Evolutionary conservation across 2,113 vertebrate species (phyloP), one percentile per base, ranked within the genome.

Genomic region (Pseudolaguvia tuberculata): DNA sequence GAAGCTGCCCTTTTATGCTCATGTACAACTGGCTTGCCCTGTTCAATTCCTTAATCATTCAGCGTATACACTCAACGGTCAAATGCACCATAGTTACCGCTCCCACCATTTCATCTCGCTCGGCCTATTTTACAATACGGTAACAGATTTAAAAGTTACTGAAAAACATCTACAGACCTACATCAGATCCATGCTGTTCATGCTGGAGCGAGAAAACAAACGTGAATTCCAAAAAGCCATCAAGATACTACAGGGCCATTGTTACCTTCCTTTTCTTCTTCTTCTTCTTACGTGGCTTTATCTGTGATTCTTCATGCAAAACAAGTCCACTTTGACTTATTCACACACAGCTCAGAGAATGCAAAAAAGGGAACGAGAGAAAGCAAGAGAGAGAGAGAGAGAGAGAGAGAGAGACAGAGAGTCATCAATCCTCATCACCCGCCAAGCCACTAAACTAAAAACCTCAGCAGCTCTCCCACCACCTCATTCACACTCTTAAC

Each of bases 1-100:
- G 20, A 45, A 74, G 48, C 61, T 73, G 52, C 76, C 75, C 76
- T 78, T 68, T 75, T 67, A 55, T 67, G 62, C 73, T 67, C 52
- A 47, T 27, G 35, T 62, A 75, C 61, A 45, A 45, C 23, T 39
- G 7, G 59, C 48, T 21, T 27, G 59, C 72, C 45, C 27, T 62
- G n/a, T 57, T 27, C 72, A 25, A 66, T 35, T 29, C 56, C 47
- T 70, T 56, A 42, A 52, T 62, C 45, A 53, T 15, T 14, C 39
- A 42, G 3, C 6, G 18, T 52, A 52, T 48, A 29, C 20, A 39
- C 42, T 14, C 35, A 15, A 6, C 21, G 31, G 42, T 72, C 17
- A 42, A 42, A 42, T 8, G 42, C 39, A 42, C 29, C 52, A 27
- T 21, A 18, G 29, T 31, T 52, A 8, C 42, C 35, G 12, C 20